Percentiles rank a stretch among this genome's conserved stretches.
Conservation (phyloP, 2,888 invertebrate species). For the Autographa gamma region DNA sequence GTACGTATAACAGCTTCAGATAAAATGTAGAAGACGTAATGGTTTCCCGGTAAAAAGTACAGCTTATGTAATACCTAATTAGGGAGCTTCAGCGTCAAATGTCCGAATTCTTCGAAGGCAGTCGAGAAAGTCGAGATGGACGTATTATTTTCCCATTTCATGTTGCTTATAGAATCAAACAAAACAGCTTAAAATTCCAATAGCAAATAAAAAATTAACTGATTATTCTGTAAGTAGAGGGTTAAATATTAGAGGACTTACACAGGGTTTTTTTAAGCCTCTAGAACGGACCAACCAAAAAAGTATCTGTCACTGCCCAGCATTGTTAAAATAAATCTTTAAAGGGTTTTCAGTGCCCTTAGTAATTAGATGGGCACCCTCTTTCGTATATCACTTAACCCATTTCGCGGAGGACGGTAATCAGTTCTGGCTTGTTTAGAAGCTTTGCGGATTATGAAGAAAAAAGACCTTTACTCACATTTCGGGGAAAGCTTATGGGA, state of each 20-base stretch:
- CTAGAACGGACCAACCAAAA: slow-evolving; percentile 8
- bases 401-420: slow-evolving; percentile 47
- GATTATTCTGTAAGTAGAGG: neutral
- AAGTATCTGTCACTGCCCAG: slow-evolving; percentile 30
- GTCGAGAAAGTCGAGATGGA: neutral
- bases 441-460: slow-evolving; percentile 38
- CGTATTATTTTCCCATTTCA: neutral
- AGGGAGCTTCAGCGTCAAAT: neutral
- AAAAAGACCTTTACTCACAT: slow-evolving; percentile 26
- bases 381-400: slow-evolving; percentile 51
- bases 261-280: slow-evolving; percentile 36
- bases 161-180: neutral
- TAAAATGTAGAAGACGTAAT: neutral
- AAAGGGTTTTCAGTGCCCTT: slow-evolving; percentile 30
- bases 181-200: neutral
- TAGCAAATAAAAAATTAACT: neutral
- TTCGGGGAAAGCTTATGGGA: slow-evolving; percentile 8
- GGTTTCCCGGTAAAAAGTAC: neutral
- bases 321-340: slow-evolving; percentile 49
- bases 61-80: neutral
- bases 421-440: slow-evolving; percentile 25
- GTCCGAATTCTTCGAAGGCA: neutral
- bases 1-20: neutral
- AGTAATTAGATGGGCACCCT: slow-evolving; percentile 50
- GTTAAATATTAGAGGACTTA: slow-evolving; percentile 5